Evolutionary conservation across 2,888 invertebrate species (phyloP).

Genomic region (Tethea ocularis): DNA sequence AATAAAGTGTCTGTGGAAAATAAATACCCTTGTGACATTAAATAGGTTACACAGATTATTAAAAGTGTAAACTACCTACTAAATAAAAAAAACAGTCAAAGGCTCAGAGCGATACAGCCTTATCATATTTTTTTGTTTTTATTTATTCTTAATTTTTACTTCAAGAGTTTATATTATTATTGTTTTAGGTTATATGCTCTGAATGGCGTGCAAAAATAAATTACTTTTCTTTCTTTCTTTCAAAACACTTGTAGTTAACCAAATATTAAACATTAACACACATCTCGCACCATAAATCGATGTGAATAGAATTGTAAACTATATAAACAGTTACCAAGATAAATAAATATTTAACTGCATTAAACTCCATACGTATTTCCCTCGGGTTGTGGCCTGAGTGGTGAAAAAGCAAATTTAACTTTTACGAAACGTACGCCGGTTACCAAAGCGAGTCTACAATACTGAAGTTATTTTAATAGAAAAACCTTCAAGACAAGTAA

Average conservation of each 20-base stretch:
- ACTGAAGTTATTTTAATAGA: constrained; percentile 48
- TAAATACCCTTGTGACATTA: no score
- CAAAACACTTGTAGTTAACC: neutral
- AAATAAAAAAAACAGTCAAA: no score
- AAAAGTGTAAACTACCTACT: no score
- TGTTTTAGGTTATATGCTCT: no score
- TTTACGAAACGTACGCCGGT: constrained; percentile 22
- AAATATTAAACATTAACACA: neutral
- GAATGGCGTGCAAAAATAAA: no score
- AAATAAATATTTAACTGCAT: constrained; percentile 46
- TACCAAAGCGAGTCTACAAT: constrained; percentile 19
- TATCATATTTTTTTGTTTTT: no score
- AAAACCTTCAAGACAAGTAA: constrained; percentile 50
- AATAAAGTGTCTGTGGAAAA: no score
- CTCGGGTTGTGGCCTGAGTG: constrained; percentile 19
- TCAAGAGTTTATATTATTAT: no score
- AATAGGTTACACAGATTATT: no score
- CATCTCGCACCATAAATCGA: neutral
- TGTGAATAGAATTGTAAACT: constrained; percentile 15
- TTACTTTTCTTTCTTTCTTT: no score
- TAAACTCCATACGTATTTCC: constrained; percentile 38
- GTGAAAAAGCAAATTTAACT: constrained; percentile 44
- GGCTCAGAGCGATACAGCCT: no score
- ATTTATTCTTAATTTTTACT: no score
- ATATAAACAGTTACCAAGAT: constrained; percentile 18